These are phyloP conservation scores for Myotis pilosus DNA, from an alignment of 2,797 vertebrate species.

Conservation along the genomic window DNA sequence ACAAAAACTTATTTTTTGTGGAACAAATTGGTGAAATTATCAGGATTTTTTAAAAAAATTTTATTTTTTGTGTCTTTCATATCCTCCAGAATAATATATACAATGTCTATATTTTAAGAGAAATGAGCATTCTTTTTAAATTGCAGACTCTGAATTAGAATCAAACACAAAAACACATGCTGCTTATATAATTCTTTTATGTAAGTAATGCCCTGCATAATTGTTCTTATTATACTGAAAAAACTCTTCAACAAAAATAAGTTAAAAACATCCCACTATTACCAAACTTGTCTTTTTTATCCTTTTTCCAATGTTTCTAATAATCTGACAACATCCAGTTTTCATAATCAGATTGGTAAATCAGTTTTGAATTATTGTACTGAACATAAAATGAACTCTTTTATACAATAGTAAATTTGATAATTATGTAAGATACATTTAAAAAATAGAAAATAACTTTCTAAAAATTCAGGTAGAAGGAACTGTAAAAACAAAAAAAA, in stretches of 20 bases:
- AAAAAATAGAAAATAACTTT: background rate
- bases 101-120: background rate
- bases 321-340: constrained; percentile 69
- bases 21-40: background rate
- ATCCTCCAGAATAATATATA: background rate
- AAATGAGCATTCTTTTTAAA: background rate
- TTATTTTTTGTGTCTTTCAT: background rate
- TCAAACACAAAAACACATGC: constrained; percentile 48
- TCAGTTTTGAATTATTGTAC: constrained; percentile 59
- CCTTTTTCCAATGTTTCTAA: constrained; percentile 75
- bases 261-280: constrained; percentile 58
- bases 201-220: constrained; percentile 72
- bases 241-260: constrained; percentile 72
- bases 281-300: constrained; percentile 61
- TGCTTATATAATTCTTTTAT: constrained; percentile 60
- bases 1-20: background rate
- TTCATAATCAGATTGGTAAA: constrained; percentile 73
- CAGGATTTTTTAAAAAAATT: background rate
- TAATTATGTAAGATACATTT: background rate
- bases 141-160: background rate
- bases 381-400: constrained; percentile 38
- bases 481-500: background rate
- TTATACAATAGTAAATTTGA: constrained; percentile 18
- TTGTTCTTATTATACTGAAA: constrained; percentile 73
- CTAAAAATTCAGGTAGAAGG: background rate